These are phyloP conservation scores for Peromyscus melanophrys DNA, from an alignment of 2,797 vertebrate genomes.

Conservation along the genomic window DNA sequence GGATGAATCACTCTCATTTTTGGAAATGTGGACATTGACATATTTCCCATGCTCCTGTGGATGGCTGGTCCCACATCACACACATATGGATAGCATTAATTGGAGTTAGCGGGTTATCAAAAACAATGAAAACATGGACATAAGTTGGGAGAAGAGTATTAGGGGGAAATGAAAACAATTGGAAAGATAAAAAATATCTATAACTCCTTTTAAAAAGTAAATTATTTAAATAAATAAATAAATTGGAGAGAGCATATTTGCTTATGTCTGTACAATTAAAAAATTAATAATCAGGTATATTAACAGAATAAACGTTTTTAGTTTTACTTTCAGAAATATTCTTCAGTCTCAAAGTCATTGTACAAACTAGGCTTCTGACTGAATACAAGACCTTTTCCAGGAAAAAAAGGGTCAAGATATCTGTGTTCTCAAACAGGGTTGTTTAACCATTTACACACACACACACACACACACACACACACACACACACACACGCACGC, in stretches of 20 bases:
- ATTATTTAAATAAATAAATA: neutral
- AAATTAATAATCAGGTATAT: neutral
- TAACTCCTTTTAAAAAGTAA: no score
- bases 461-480: no score
- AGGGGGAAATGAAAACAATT: neutral
- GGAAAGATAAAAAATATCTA: neutral
- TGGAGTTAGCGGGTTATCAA: neutral
- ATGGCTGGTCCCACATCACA: neutral
- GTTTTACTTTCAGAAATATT: neutral
- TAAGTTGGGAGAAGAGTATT: neutral
- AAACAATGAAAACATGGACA: neutral
- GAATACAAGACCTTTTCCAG: neutral
- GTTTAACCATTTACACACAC: neutral
- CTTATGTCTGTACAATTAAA: neutral
- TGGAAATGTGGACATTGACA: neutral
- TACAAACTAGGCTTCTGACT: neutral
- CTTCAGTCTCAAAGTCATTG: neutral
- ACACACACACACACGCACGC: no score
- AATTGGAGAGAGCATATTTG: neutral
- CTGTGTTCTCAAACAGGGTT: conserved; percentile 34
- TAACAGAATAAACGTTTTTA: neutral
- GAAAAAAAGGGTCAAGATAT: neutral
- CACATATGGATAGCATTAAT: neutral
- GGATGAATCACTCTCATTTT: neutral
- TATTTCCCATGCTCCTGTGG: neutral